A percentile compares a stretch with the other conserved stretches of the same genome.
Conservation (phyloP, 2,888 invertebrate genomes). For the Cantharis nigra region DNA sequence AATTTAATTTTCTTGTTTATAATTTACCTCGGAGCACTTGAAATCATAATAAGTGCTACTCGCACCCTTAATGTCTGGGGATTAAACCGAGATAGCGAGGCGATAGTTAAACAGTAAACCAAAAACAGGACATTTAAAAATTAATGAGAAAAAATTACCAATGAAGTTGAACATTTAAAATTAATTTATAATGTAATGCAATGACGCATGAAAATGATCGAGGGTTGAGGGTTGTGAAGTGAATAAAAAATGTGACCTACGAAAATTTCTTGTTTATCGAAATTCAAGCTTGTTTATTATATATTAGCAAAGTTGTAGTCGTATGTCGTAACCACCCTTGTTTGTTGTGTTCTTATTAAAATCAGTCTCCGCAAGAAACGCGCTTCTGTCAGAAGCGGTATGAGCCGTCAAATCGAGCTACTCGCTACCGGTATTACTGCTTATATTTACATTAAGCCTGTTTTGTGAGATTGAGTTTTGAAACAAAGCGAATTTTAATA, state of each 20-base stretch:
- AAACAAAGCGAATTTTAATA: constrained; percentile 56
- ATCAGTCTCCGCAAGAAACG: constrained; percentile 48
- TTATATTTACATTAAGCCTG: constrained; percentile 54
- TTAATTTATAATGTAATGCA: background rate
- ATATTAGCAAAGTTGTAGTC: constrained; percentile 48
- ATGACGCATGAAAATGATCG: background rate
- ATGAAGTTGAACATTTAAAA: background rate
- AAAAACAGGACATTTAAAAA: background rate
- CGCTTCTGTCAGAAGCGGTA: constrained; percentile 45
- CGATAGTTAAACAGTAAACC: background rate
- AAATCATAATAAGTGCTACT: background rate
- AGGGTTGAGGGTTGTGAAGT: constrained; percentile 2
- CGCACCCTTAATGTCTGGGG: background rate
- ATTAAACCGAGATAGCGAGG: background rate
- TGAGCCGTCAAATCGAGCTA: constrained; percentile 49
- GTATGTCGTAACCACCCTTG: constrained; percentile 42
- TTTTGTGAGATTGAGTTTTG: constrained; percentile 54
- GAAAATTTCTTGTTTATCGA: constrained; percentile 37
- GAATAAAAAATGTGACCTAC: constrained; percentile 25
- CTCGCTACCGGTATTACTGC: constrained; percentile 46
- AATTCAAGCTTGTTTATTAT: constrained; percentile 36
- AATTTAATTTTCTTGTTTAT: background rate
- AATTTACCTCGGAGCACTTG: background rate
- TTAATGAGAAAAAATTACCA: background rate
- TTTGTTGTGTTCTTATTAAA: constrained; percentile 49